Conservation (phyloP, 2,888 invertebrate species). For the Tenodera sinensis region DNA sequence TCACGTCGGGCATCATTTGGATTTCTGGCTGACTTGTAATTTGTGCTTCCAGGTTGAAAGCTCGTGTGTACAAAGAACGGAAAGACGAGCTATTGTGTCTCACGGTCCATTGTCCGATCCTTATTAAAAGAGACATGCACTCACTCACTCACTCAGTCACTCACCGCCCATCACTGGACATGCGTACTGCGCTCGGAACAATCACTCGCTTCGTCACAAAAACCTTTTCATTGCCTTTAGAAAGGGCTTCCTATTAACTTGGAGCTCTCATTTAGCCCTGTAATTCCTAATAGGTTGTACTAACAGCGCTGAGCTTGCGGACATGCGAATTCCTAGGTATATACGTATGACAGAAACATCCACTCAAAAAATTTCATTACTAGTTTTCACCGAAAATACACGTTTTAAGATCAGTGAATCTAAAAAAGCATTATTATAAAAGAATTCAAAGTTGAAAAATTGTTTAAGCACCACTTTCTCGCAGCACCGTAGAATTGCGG, state of each 20-base stretch:
- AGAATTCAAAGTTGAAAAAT: too few species aligned
- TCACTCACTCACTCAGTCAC: not conserved
- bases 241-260: not conserved
- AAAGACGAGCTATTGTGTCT: not conserved
- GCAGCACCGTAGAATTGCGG: too few species aligned
- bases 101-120: not conserved
- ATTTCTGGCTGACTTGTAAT: not conserved
- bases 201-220: not conserved
- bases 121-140: not conserved
- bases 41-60: not conserved
- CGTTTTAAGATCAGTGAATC: too few species aligned
- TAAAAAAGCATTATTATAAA: too few species aligned
- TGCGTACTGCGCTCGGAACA: not conserved
- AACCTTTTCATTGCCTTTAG: not conserved
- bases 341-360: too few species aligned
- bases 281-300: not conserved
- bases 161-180: not conserved
- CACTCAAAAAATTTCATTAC: too few species aligned
- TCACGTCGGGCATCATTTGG: not conserved
- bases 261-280: not conserved
- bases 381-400: too few species aligned
- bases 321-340: too few species aligned
- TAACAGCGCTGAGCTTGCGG: not conserved
- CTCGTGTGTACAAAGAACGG: not conserved
- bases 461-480: too few species aligned